phyloP scores from a whole-genome alignment of 2,797 vertebrate species.

The Parauchenoglanis ngamensis region DNA sequence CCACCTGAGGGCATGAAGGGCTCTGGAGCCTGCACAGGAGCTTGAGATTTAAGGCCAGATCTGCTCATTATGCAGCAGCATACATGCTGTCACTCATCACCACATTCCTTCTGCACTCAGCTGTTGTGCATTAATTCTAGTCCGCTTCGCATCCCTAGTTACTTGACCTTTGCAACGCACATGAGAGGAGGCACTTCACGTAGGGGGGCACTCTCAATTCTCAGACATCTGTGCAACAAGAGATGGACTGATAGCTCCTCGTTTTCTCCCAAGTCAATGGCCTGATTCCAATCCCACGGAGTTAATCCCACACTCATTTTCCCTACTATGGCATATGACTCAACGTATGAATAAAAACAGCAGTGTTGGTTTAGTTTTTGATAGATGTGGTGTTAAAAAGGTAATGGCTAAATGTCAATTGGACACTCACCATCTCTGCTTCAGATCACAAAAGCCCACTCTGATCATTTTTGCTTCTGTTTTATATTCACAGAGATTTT shows the following conservation, averaged over 20 bases:
- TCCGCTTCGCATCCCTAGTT: conserved; percentile 66
- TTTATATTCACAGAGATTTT: conserved; percentile 3
- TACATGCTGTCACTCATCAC: conserved; percentile 72
- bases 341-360: not conserved
- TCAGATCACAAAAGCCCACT: not conserved
- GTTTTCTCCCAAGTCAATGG: not conserved
- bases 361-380: not conserved
- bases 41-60: conserved; percentile 42
- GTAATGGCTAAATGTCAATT: not conserved
- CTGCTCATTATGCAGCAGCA: conserved; percentile 74
- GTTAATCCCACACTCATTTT: conserved; percentile 10
- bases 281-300: not conserved
- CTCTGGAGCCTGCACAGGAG: conserved; percentile 21
- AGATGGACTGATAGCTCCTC: conserved; percentile 24
- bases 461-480: not conserved
- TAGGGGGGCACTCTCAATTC: conserved; percentile 23
- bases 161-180: conserved; percentile 70
- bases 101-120: conserved; percentile 62
- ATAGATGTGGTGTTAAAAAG: not conserved
- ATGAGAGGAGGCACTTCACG: conserved; percentile 58
- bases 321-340: not conserved
- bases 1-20: conserved; percentile 58
- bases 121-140: conserved; percentile 74
- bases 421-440: not conserved
- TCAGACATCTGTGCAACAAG: conserved; percentile 38